A percentile compares a stretch with the other conserved stretches of the same genome.
These are phyloP conservation scores for Chaetura pelagica DNA, from an alignment of 2,113 vertebrate species.

Conservation along the genomic window DNA sequence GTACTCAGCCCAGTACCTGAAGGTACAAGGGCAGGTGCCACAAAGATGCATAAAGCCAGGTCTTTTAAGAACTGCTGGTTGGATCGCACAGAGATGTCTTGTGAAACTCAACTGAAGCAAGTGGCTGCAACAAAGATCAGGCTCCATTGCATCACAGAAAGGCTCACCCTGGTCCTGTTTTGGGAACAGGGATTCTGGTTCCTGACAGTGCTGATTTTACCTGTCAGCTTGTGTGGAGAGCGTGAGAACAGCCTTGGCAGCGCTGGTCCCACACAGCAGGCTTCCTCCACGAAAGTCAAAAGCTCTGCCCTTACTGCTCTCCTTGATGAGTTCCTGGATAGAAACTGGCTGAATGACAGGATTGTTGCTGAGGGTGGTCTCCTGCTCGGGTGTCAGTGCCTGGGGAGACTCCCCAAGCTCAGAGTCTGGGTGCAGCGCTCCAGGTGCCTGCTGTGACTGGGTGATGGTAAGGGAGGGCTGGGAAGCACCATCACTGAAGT, in stretches of 20 bases:
- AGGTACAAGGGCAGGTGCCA: not conserved
- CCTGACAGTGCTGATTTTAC: constrained; percentile 49
- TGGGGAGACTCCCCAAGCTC: constrained; percentile 71
- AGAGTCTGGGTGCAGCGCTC: constrained; percentile 59
- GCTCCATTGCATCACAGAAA: not conserved
- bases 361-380: constrained; percentile 78
- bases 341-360: constrained; percentile 88
- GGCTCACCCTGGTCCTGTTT: not conserved
- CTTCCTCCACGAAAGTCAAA: constrained; percentile 87
- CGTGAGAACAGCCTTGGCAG: constrained; percentile 88
- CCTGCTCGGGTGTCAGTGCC: constrained; percentile 74
- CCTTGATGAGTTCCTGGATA: constrained; percentile 92
- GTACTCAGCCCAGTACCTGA: not conserved
- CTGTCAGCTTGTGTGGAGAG: constrained; percentile 95
- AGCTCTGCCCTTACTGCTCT: constrained; percentile 80
- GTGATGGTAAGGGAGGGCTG: constrained; percentile 87
- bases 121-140: not conserved
- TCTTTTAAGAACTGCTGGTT: not conserved
- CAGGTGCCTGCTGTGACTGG: constrained; percentile 78
- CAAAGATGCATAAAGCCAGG: not conserved
- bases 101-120: not conserved
- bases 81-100: not conserved
- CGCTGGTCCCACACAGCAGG: constrained; percentile 85
- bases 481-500: constrained; percentile 89
- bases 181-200: not conserved